Percentiles rank a stretch among this genome's conserved stretches.
These are phyloP conservation scores for Cyphomyrus plagiostoma DNA, from an alignment of 2,113 vertebrate genomes.

Conservation along the genomic window DNA sequence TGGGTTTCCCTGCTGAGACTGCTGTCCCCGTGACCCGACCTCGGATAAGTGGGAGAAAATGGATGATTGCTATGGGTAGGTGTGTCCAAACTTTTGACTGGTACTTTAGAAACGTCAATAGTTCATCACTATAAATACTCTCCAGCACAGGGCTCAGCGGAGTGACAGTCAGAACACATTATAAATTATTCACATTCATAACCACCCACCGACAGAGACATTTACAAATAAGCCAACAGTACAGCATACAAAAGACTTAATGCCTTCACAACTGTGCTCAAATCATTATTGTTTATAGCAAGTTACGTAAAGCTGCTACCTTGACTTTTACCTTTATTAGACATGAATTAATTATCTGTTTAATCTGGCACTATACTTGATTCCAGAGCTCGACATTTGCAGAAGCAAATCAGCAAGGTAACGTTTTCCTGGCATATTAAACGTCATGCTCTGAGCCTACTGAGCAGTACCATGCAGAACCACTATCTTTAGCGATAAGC, in stretches of 20 bases:
- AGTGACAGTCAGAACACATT: not conserved
- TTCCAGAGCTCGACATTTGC: not conserved
- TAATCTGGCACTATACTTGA: not conserved
- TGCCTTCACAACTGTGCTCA: not conserved
- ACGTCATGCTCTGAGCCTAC: not conserved
- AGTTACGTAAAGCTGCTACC: not conserved
- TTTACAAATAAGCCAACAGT: not conserved
- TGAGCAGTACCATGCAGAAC: not conserved
- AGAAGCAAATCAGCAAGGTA: not conserved
- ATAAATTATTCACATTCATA: not conserved
- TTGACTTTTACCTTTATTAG: not conserved
- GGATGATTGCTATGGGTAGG: not conserved
- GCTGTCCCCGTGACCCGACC: too few species aligned
- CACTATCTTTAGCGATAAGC: not conserved
- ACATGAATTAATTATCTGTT: not conserved
- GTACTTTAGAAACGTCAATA: not conserved
- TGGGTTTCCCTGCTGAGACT: too few species aligned
- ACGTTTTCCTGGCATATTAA: not conserved
- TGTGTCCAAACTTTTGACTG: not conserved
- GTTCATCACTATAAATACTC: conserved; percentile 20
- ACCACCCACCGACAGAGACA: not conserved
- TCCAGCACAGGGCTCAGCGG: not conserved
- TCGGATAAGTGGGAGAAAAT: too few species aligned
- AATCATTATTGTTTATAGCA: not conserved
- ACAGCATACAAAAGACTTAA: not conserved